phyloP scores from a whole-genome alignment of 2,113 vertebrate genomes.

The Atrichornis clamosus region DNA sequence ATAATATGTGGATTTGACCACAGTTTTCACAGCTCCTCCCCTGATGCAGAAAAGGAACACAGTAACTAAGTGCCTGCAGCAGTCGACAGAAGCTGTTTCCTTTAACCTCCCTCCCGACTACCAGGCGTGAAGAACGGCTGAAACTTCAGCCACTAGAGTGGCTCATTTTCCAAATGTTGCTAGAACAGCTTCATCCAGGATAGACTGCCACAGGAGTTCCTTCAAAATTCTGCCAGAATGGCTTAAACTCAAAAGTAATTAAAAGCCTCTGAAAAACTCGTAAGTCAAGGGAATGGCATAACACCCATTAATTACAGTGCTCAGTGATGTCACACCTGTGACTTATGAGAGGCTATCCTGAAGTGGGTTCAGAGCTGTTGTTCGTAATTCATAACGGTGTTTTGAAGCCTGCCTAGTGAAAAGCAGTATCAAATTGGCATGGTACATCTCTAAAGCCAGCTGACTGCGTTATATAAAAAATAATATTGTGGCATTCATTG shows the following conservation, averaged over 20 bases:
- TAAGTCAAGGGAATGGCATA: slow-evolving; percentile 15
- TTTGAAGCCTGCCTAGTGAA: neutral
- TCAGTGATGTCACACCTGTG: slow-evolving; percentile 34
- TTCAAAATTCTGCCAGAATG: slow-evolving; percentile 41
- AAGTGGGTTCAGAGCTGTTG: slow-evolving; percentile 2
- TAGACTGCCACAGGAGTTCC: neutral
- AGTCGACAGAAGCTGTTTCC: neutral
- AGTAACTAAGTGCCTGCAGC: slow-evolving; percentile 25
- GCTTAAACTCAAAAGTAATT: slow-evolving; percentile 39
- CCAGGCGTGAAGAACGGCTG: neutral
- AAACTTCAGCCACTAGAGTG: neutral
- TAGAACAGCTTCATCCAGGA: neutral
- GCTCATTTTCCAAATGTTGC: neutral
- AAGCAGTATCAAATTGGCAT: neutral
- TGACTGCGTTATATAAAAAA: neutral
- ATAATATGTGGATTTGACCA: neutral
- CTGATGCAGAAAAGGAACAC: neutral
- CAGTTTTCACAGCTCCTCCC: slow-evolving; percentile 42
- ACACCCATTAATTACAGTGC: slow-evolving; percentile 10
- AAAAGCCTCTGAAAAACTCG: slow-evolving; percentile 24
- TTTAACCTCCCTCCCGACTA: slow-evolving; percentile 1
- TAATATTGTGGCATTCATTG: neutral
- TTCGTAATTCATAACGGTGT: neutral
- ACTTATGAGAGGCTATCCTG: neutral
- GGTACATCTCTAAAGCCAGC: neutral